Evolutionary conservation across 2,797 vertebrate species (phyloP), one percentile per base, ranked within the genome.

Genomic region (Chanos chanos): DNA sequence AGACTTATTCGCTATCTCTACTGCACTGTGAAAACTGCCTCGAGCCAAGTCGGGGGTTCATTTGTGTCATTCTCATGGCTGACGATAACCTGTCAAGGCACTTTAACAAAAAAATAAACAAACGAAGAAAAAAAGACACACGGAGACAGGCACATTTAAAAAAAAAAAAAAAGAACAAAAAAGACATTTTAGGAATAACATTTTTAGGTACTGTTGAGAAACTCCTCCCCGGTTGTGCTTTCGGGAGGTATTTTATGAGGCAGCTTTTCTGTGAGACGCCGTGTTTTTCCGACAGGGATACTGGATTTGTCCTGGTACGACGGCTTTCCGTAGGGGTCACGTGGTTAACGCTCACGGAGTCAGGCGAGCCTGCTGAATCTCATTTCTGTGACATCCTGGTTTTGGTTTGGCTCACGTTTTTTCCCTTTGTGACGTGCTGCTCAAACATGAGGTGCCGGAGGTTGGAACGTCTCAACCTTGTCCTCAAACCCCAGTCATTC

Each of bases 1-100:
- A 45, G 33, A 36, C 9, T 25, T 30, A 63, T 15, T 78, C 71
- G 64, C 66, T 75, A 72, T 21, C 67, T 73, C 71, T 71, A 64
- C 74, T 77, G 77, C 83, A 85, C 85, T 88, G 84, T 87, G 84
- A 86, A 85, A 61, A 60, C 13, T 40, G 65, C 73, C 49, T 68
- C 54, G 33, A 62, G 37, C 12, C 13, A 60, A 62, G 66, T 72
- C 27, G 41, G 27, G 78, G 71, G 77, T 71, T 77, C 15, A 51
- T 49, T 28, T 58, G 51, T 1, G 54, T 10, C 52, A 58, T 51
- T 57, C 34, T 31, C 22, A 43, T 58, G 54, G 51, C 63, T n/a
- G n/a, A n/a, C n/a, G n/a, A n/a, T n/a, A n/a, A n/a, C n/a, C n/a
- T n/a, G n/a, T n/a, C n/a, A n/a, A n/a, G n/a, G n/a, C n/a, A n/a